A percentile compares a stretch with the other conserved stretches of the same genome.
Evolutionary conservation across 2,888 invertebrate genomes (phyloP).

Genomic region (Troglohyphantes excavatus): DNA sequence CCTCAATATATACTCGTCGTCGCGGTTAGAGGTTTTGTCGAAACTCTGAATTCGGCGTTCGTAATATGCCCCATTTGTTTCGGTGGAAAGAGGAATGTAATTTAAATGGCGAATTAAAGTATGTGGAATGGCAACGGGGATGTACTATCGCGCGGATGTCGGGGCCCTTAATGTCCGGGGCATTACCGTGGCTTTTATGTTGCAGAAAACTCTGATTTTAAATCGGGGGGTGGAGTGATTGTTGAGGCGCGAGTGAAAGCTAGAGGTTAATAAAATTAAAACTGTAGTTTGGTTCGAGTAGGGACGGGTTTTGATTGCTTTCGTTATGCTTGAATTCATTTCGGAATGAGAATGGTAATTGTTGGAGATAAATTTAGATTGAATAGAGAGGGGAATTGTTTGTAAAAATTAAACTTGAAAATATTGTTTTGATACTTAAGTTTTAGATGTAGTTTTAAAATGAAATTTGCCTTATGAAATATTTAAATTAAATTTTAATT

Average conservation of each 20-base stretch:
- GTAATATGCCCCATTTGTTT: slow-evolving; percentile 51
- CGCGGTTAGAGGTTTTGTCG: not conserved
- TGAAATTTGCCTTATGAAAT: too few relatives aligned
- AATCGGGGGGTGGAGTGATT: not conserved
- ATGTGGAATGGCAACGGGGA: slow-evolving; percentile 13
- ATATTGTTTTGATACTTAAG: too few relatives aligned
- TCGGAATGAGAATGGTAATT: too few relatives aligned
- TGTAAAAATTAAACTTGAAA: too few relatives aligned
- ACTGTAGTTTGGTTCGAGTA: not conserved
- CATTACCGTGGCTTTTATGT: not conserved
- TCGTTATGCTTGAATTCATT: too few relatives aligned
- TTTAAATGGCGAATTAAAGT: slow-evolving; percentile 54
- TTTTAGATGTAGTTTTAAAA: too few relatives aligned
- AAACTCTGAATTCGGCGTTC: slow-evolving; percentile 15
- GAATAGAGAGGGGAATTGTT: too few relatives aligned
- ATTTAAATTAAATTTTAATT: too few relatives aligned
- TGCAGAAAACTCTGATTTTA: slow-evolving; percentile 1
- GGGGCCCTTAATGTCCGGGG: not conserved
- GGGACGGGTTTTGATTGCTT: too few relatives aligned
- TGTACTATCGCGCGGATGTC: not conserved
- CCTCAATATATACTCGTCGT: too few relatives aligned
- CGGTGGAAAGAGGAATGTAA: slow-evolving; percentile 13
- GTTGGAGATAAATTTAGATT: too few relatives aligned
- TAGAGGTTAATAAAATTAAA: not conserved
- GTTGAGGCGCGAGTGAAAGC: too few relatives aligned